A percentile compares a stretch with the other conserved stretches of the same genome.
Evolutionary conservation across 2,888 invertebrate genomes (phyloP).

Genomic region (Hydrotaea diabolus): DNA sequence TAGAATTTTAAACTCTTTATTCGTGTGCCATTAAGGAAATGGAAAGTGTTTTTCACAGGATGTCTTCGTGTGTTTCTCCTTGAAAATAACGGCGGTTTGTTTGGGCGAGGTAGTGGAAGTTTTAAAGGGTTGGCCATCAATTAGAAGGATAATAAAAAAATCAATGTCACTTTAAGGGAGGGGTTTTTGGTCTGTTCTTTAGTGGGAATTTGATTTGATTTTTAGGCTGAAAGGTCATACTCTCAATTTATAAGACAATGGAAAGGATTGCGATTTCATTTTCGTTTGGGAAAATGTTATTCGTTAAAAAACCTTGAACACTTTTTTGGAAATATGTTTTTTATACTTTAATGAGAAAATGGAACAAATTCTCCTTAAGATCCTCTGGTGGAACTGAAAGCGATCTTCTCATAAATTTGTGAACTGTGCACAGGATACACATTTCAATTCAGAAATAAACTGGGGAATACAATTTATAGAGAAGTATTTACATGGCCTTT

Average conservation of each 20-base stretch:
- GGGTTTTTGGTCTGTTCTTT: background rate
- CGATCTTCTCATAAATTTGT: too few species aligned
- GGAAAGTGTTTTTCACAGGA: constrained; percentile 59
- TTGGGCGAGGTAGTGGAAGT: background rate
- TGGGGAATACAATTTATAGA: too few species aligned
- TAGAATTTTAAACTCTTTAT: constrained; percentile 46
- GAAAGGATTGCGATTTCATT: constrained; percentile 29
- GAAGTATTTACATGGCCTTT: too few species aligned
- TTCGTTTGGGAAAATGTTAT: background rate
- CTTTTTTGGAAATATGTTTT: background rate
- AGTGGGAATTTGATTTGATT: constrained; percentile 3
- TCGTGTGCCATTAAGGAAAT: constrained; percentile 51
- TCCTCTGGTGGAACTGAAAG: too few species aligned
- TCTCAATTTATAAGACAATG: constrained; percentile 7
- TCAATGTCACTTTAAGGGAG: constrained; percentile 48
- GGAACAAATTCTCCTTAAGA: too few species aligned
- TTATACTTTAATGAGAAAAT: too few species aligned
- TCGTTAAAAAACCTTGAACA: background rate
- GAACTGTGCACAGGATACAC: too few species aligned
- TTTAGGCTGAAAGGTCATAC: constrained; percentile 41
- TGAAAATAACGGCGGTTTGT: constrained; percentile 5
- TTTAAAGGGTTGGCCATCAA: constrained; percentile 46
- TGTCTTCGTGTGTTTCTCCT: background rate
- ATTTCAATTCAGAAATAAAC: too few species aligned
- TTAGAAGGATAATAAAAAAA: constrained; percentile 31